Percentiles rank a stretch among this genome's conserved stretches.
phyloP scores from a whole-genome alignment of 1,140 invertebrate species.

The Magallana angulata region DNA sequence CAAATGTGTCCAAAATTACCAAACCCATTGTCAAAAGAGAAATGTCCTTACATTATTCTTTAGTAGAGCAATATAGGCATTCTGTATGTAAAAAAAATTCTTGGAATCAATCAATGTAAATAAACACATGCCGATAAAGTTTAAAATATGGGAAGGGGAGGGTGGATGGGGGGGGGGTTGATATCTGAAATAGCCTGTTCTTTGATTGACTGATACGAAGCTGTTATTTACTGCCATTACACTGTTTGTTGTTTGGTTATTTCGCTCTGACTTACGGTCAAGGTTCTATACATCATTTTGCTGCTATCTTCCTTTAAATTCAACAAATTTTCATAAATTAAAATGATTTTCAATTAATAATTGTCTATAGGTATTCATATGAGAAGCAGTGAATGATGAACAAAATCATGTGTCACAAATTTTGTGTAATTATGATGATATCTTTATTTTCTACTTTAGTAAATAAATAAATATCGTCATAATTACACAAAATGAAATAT shows the following conservation, averaged over 20 bases:
- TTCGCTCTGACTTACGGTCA: neutral
- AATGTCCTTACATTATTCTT: slow-evolving; percentile 9
- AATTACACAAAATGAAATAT: too few species aligned
- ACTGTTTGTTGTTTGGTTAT: neutral
- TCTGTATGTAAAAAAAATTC: neutral
- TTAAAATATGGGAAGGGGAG: neutral
- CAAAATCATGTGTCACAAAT: too few species aligned
- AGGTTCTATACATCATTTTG: neutral
- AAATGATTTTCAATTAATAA: too few species aligned
- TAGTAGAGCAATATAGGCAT: neutral
- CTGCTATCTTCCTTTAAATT: neutral
- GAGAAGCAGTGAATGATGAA: too few species aligned
- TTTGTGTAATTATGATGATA: too few species aligned
- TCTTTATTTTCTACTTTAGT: too few species aligned
- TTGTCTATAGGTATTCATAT: too few species aligned
- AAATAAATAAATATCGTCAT: too few species aligned
- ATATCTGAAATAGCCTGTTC: slow-evolving; percentile 2
- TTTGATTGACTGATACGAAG: neutral
- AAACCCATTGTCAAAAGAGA: neutral
- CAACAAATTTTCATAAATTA: too few species aligned
- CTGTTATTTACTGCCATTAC: neutral
- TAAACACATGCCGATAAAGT: neutral
- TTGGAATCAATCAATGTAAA: neutral
- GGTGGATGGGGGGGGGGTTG: too few species aligned
- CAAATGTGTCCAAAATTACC: neutral